Conservation (phyloP, 2,113 vertebrate species). For the Ailurus styani region DNA sequence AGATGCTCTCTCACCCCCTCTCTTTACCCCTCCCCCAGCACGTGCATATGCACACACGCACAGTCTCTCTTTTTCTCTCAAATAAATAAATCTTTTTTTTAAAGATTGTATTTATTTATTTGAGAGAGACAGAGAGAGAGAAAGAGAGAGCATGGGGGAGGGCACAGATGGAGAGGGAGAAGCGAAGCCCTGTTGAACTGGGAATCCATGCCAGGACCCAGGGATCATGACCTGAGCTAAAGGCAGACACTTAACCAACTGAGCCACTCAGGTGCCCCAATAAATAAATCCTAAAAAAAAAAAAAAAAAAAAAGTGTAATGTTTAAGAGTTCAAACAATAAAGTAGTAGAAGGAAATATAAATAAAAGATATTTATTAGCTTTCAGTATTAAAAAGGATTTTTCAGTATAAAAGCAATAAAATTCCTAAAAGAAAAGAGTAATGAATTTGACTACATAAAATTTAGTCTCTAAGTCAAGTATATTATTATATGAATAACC, state of each 20-base stretch:
- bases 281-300: neutral
- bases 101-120: too few species aligned
- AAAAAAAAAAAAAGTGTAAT: neutral
- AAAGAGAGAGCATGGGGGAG: neutral
- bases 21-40: neutral
- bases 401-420: conserved; percentile 5
- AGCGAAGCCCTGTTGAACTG: neutral
- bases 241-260: neutral
- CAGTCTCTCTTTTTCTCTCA: neutral
- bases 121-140: neutral
- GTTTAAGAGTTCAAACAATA: neutral
- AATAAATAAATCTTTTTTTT: too few species aligned
- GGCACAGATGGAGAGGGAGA: neutral
- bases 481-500: neutral
- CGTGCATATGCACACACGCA: neutral
- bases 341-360: conserved; percentile 2
- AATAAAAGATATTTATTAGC: neutral
- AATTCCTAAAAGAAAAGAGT: neutral
- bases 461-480: neutral
- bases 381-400: neutral
- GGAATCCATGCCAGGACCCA: neutral
- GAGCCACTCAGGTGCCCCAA: neutral
- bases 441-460: conserved; percentile 9
- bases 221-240: neutral
- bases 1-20: neutral